A percentile compares a stretch with the other conserved stretches of the same genome.
Conservation (phyloP, 2,113 vertebrate species). For the Cinclus cinclus region DNA sequence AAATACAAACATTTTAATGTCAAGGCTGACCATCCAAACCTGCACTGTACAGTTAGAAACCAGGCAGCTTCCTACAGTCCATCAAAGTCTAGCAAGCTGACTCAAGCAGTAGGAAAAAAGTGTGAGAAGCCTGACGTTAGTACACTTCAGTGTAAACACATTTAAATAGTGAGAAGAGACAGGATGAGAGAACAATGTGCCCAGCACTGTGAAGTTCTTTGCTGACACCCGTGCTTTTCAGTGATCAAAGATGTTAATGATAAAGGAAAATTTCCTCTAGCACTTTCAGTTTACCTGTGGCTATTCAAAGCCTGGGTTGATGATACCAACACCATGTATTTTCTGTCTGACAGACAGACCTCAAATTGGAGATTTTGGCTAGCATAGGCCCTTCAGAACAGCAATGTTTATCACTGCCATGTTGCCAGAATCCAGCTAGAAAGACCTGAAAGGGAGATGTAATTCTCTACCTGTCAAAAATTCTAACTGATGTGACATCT, state of each 20-base stretch:
- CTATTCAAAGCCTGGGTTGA: neutral
- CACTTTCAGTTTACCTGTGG: neutral
- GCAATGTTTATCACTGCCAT: neutral
- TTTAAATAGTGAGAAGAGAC: neutral
- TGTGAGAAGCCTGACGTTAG: neutral
- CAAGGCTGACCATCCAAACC: neutral
- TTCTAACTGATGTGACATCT: neutral
- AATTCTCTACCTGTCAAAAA: neutral
- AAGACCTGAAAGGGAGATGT: neutral
- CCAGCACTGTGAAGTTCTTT: neutral
- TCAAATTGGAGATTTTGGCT: neutral
- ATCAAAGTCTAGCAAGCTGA: neutral
- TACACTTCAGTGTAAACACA: neutral
- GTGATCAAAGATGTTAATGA: neutral
- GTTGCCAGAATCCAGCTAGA: neutral
- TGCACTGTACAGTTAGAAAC: neutral
- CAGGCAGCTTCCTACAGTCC: neutral
- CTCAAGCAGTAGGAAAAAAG: rapidly evolving
- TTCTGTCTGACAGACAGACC: neutral
- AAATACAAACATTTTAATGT: neutral
- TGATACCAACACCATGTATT: neutral
- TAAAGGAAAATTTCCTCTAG: neutral
- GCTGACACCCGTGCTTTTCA: neutral
- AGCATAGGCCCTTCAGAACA: neutral
- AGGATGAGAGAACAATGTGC: neutral